Evolutionary conservation across 2,113 vertebrate genomes (phyloP), one percentile per base, ranked within the genome.

Genomic region (Toxostoma redivivum): DNA sequence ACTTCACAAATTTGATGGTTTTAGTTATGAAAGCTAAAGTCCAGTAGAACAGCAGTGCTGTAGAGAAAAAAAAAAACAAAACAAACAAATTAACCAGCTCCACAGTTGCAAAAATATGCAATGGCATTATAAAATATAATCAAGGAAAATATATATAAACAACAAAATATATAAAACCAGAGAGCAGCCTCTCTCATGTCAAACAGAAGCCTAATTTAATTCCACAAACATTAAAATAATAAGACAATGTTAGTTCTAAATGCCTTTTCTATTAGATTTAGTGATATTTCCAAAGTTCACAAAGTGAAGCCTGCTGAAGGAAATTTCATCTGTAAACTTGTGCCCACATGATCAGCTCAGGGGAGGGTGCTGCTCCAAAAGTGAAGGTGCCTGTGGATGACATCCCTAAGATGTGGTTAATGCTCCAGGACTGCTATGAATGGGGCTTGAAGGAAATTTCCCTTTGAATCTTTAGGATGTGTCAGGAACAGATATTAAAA

Each of bases 1-100:
- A 99, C 97, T 99, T 99, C 62, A 99, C 99, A 82, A 99, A 99
- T 97, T 99, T 99, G 97, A 99, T 98, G 80, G 99, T 99, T 97
- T 99, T 99, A 87, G 98, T 99, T 95, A 98, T 97, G 86, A 99
- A 99, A 40, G 99, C 99, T 96, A 99, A 96, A 50, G 98, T 98
- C 99, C 99, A 99, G 94, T 99, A 99, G 96, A 99, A 98, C 2
- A 99, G 96, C 94, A 99, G 96, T 28, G 98, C 99, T 99, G 97
- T 6, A 64, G 58, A 93, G 85, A 66, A 7, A 48, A 65, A 16
- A 76, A 45, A 18, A 17, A 42, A 15, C 11, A 40, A 42, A 15
- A 12, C 2, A 25, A 81, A 53, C 16, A 60, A 33, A 48, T 67
- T 33, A 62, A 60, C 5, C 12, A 80, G 62, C 9, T 84, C 4